Conservation (phyloP, 2,888 invertebrate species). For the Alcis repandata region DNA sequence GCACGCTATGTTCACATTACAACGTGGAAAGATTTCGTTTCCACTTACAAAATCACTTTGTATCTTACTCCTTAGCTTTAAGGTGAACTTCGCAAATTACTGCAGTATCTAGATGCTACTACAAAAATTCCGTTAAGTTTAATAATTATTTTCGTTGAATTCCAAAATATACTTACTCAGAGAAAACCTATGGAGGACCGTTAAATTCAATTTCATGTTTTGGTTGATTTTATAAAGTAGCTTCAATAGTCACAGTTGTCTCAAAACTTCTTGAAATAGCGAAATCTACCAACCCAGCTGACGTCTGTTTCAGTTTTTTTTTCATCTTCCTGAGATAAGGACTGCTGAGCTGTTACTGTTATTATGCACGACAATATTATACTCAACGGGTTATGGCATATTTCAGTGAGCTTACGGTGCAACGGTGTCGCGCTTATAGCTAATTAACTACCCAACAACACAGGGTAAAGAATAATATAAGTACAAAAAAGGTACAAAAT, state of each 20-base stretch:
- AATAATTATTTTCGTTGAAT: neutral
- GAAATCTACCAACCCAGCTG: neutral
- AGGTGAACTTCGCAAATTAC: constrained; percentile 36
- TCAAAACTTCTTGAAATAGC: neutral
- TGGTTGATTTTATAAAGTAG: neutral
- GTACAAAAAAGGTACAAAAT: too few species aligned
- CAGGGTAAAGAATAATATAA: neutral
- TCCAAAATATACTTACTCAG: too few species aligned
- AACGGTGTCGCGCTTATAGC: neutral
- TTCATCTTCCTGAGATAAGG: neutral
- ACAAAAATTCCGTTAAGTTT: neutral
- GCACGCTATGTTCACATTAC: constrained; percentile 82
- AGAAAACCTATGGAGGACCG: too few species aligned
- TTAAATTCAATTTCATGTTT: neutral
- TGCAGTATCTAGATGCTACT: neutral
- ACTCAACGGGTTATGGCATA: neutral
- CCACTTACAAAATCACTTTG: constrained; percentile 83
- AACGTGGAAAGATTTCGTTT: constrained; percentile 77
- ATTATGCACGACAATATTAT: constrained; percentile 2
- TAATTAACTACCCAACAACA: neutral
- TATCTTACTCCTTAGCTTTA: constrained; percentile 66
- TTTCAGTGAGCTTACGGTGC: neutral
- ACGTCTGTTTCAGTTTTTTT: neutral
- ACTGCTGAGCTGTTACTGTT: neutral
- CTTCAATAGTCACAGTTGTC: too few species aligned